phyloP scores from a whole-genome alignment of 1,140 invertebrate species.

The Caenorhabditis inopinata region DNA sequence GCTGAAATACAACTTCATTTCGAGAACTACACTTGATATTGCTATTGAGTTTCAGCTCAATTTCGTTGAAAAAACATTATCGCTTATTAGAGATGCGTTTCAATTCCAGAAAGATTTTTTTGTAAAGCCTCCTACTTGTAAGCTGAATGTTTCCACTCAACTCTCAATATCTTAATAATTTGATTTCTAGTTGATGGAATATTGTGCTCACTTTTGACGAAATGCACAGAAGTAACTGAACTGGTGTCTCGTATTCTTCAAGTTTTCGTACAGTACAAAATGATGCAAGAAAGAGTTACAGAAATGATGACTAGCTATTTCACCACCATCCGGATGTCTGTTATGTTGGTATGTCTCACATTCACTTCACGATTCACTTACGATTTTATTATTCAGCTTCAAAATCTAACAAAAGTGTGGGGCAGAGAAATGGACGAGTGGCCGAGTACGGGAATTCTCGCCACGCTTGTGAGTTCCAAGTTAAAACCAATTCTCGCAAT shows the following conservation, averaged over 20 bases:
- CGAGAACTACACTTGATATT: neutral
- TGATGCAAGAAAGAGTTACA: slow-evolving; percentile 19
- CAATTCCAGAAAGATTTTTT: slow-evolving; percentile 6
- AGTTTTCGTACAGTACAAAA: slow-evolving; percentile 27
- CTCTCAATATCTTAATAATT: neutral
- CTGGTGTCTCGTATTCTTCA: neutral
- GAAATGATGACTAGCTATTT: slow-evolving; percentile 14
- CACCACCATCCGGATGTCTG: slow-evolving; percentile 19
- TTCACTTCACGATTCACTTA: neutral
- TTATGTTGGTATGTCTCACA: neutral
- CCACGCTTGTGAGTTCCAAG: neutral
- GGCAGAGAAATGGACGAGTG: slow-evolving; percentile 15
- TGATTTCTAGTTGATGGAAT: slow-evolving; percentile 13
- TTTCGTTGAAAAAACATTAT: neutral
- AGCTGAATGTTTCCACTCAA: neutral
- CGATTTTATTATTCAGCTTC: neutral
- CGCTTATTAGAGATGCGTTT: neutral
- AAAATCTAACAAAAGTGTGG: slow-evolving; percentile 12
- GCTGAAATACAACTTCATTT: neutral
- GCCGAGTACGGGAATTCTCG: neutral
- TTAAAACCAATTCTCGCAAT: slow-evolving; percentile 13
- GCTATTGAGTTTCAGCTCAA: neutral
- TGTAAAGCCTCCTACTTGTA: neutral
- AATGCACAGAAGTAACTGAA: neutral
- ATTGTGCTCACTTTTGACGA: neutral